Percentiles rank a stretch among this genome's conserved stretches.
Conservation (phyloP, 2,797 vertebrate genomes). For the Coracias cyanogaster region DNA sequence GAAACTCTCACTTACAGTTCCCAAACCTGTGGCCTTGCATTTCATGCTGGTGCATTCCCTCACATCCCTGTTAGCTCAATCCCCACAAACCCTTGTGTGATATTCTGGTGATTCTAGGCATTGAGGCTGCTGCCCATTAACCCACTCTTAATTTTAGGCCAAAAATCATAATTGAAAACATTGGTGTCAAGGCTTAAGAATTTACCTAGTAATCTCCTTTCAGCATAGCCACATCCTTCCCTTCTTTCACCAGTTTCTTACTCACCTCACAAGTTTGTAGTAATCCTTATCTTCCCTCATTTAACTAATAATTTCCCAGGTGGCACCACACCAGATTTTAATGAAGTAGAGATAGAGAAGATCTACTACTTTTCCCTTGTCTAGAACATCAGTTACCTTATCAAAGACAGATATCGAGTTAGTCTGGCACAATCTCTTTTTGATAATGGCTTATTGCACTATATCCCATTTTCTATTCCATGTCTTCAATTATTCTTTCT, state of each 20-base stretch:
- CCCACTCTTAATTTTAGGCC: background rate
- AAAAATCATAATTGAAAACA: background rate
- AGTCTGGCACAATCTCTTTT: slow-evolving; percentile 67
- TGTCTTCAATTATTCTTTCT: slow-evolving; percentile 71
- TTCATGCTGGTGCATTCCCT: background rate
- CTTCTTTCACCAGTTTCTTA: background rate
- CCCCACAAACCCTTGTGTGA: background rate
- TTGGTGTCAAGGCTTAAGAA: background rate
- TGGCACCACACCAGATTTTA: slow-evolving; percentile 52
- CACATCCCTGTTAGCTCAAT: background rate
- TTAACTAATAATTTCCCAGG: slow-evolving; percentile 71
- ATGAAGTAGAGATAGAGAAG: slow-evolving; percentile 61
- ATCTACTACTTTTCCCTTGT: slow-evolving; percentile 64
- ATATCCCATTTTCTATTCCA: slow-evolving; percentile 69
- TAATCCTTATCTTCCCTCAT: slow-evolving; percentile 44
- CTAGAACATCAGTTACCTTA: slow-evolving; percentile 72
- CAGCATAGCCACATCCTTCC: background rate
- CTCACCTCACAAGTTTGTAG: background rate
- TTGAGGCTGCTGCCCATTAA: background rate
- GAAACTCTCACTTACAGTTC: background rate
- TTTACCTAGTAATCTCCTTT: background rate
- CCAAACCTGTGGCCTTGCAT: background rate
- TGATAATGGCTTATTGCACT: slow-evolving; percentile 65
- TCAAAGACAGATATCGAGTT: slow-evolving; percentile 69
- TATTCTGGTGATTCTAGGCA: background rate